Percentiles rank a stretch among this genome's conserved stretches.
These are phyloP conservation scores for Alosa sapidissima DNA, from an alignment of 2,797 vertebrate species.

Conservation along the genomic window DNA sequence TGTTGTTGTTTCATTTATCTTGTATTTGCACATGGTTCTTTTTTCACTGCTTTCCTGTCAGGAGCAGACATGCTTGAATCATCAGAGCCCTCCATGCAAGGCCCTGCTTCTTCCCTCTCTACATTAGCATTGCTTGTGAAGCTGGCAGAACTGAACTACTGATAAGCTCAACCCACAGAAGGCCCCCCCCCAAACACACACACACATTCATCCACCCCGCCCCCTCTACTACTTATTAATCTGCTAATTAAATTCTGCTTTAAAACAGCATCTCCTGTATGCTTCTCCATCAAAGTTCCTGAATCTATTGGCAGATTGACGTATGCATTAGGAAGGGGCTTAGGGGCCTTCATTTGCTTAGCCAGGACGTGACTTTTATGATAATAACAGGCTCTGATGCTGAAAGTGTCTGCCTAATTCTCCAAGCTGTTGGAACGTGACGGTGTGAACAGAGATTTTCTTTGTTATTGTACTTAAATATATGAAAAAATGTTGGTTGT, in stretches of 20 bases:
- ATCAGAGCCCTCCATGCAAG: background rate
- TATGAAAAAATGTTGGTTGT: background rate
- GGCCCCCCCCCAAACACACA: background rate
- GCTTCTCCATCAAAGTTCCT: constrained; percentile 16
- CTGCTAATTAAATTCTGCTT: constrained; percentile 15
- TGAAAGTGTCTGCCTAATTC: background rate
- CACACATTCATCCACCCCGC: background rate
- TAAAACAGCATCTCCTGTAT: background rate
- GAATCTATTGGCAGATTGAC: constrained; percentile 26
- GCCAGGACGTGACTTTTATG: background rate
- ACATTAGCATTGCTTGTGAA: background rate
- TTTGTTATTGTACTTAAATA: background rate
- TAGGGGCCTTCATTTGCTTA: constrained; percentile 12
- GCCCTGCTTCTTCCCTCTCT: background rate
- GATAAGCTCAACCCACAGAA: constrained; percentile 1
- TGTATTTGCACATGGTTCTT: background rate
- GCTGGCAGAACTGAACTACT: constrained; percentile 9
- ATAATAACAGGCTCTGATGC: background rate
- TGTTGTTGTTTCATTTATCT: background rate
- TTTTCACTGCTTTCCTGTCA: background rate
- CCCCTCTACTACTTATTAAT: background rate
- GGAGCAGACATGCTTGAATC: background rate
- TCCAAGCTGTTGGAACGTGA: background rate
- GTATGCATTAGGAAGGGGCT: constrained; percentile 28
- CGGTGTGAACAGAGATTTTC: background rate